Conservation (phyloP, 2,113 vertebrate genomes). For the Lichenostomus cassidix region DNA sequence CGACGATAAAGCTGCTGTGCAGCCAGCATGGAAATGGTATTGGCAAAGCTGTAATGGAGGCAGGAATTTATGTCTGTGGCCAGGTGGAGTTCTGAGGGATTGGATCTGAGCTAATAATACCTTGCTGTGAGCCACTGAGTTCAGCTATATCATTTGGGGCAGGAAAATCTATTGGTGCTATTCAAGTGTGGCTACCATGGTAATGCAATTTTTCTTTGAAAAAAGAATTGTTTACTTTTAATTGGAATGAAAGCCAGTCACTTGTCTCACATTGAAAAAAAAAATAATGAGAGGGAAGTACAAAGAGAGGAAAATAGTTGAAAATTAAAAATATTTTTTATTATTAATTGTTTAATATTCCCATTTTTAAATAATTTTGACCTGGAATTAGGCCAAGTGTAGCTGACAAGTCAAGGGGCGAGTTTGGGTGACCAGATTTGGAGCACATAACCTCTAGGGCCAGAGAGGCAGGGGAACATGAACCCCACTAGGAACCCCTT, state of each 20-base stretch:
- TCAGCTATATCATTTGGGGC: background rate
- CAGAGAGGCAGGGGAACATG: background rate
- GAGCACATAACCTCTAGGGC: background rate
- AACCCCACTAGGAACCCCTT: background rate
- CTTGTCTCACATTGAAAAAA: background rate
- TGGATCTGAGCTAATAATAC: slow-evolving; percentile 67
- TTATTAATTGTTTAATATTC: background rate
- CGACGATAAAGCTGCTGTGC: slow-evolving; percentile 76
- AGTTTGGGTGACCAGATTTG: background rate
- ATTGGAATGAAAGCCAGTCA: slow-evolving; percentile 19
- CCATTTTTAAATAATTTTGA: background rate
- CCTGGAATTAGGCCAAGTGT: background rate
- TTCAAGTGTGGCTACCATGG: background rate
- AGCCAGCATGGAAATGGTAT: slow-evolving; percentile 73
- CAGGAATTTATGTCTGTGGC: slow-evolving; percentile 73
- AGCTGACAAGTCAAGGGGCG: background rate
- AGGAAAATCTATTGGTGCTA: background rate
- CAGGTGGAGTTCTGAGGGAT: slow-evolving; percentile 68
- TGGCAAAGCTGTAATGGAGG: slow-evolving; percentile 78
- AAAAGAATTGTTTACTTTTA: slow-evolving; percentile 16
- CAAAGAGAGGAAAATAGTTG: background rate
- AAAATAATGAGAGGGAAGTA: background rate
- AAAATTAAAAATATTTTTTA: background rate
- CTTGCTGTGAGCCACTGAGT: slow-evolving; percentile 1
- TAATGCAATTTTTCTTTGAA: background rate